Percentiles rank a stretch among this genome's conserved stretches.
phyloP scores from a whole-genome alignment of 2,113 vertebrate species.

The Bufo bufo region DNA sequence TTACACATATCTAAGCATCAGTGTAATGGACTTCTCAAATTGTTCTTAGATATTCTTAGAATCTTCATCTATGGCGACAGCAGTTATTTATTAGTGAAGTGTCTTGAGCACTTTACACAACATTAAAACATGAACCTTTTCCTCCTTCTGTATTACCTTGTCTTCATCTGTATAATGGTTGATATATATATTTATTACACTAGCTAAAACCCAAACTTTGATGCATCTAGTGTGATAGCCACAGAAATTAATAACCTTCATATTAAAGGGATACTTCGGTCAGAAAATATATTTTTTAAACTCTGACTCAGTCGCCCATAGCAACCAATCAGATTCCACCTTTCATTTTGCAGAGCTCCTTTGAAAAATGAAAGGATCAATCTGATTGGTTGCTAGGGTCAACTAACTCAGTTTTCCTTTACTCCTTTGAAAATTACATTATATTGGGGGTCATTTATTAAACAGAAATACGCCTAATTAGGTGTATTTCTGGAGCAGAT shows the following conservation, averaged over 20 bases:
- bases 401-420: too few relatives aligned
- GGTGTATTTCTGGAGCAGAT: too few relatives aligned
- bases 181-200: background rate
- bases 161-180: background rate
- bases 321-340: too few relatives aligned
- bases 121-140: background rate
- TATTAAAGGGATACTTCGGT: background rate
- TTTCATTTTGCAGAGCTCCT: too few relatives aligned
- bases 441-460: too few relatives aligned
- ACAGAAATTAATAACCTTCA: background rate
- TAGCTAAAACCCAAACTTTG: background rate
- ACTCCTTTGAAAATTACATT: too few relatives aligned
- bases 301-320: too few relatives aligned
- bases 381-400: too few relatives aligned
- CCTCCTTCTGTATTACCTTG: background rate
- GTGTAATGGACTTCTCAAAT: background rate
- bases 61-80: background rate
- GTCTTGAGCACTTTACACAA: background rate
- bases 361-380: too few relatives aligned
- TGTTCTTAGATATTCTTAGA: background rate
- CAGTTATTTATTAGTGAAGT: background rate
- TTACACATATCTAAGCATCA: background rate
- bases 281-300: too few relatives aligned
- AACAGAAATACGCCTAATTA: too few relatives aligned
- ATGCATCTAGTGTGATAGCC: background rate